Evolutionary conservation across 2,888 invertebrate genomes (phyloP).

Genomic region (Loripinus fragilis): DNA sequence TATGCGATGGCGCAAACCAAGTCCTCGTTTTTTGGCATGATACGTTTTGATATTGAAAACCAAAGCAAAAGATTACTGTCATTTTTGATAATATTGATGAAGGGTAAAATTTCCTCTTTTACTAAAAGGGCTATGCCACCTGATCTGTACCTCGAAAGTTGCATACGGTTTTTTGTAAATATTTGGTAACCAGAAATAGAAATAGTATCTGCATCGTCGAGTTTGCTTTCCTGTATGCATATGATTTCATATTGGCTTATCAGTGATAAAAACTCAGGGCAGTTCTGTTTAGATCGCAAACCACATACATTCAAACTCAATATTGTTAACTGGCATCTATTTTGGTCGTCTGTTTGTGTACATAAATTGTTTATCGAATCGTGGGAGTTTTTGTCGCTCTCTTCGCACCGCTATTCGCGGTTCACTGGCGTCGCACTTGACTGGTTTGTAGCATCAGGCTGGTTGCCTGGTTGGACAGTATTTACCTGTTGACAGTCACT

Average conservation of each 20-base stretch:
- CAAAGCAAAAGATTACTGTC: constrained; percentile 9
- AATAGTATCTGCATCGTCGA: neutral
- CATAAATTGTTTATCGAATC: too few relatives aligned
- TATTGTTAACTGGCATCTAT: neutral
- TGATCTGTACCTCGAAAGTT: neutral
- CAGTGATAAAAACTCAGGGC: neutral
- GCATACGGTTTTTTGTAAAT: neutral
- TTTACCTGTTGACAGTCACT: too few relatives aligned
- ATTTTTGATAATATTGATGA: neutral
- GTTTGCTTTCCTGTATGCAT: constrained; percentile 7
- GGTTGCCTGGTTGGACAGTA: too few relatives aligned
- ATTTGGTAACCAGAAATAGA: constrained; percentile 5
- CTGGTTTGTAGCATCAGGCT: too few relatives aligned
- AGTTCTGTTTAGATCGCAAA: neutral
- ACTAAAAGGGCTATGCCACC: constrained; percentile 4
- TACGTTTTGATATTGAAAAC: neutral
- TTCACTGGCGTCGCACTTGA: neutral
- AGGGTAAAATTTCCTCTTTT: neutral
- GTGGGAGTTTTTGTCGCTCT: too few relatives aligned
- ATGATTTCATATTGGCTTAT: neutral
- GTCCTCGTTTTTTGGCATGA: neutral
- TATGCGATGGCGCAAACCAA: neutral
- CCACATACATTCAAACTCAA: neutral
- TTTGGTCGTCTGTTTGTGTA: neutral
- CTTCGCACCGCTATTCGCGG: too few relatives aligned